Evolutionary conservation across 2,113 vertebrate species (phyloP), one percentile per base, ranked within the genome.

Genomic region (Chiloscyllium plagiosum): DNA sequence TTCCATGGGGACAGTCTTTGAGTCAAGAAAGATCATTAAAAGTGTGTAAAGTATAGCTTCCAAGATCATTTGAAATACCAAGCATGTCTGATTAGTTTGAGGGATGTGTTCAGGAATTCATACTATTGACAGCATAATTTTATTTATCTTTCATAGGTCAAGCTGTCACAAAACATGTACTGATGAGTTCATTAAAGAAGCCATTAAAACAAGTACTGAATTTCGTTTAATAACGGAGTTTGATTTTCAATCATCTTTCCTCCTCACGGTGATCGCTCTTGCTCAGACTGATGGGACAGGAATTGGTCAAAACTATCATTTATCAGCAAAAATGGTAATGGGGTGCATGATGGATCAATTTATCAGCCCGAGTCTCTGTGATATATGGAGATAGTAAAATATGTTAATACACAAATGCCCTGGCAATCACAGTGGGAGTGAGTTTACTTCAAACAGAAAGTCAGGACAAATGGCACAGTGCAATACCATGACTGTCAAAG

Each of bases 131-230:
- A 95, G 68, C 47, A 47, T 29, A 33, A 52, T 76, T 95, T 95
- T 72, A 95, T 72, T 95, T 95, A 95, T 70, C 5, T 76, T 47
- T 95, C 37, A 72, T 15, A 95, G 94, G 94, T 95, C 94, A 72
- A 95, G 66, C 24, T 29, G 94, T 8, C 66, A 33, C 89, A 66
- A 93, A 93, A 93, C 61, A 68, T 66, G 61, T 68, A 93, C 61
- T 93, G 89, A 93, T 93, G 89, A 93, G 89, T 93, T 68, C 89
- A 93, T 93, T 93, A 93, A 93, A 93, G 89, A 93, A 93, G 33
- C 61, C 89, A 93, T 93, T 93, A 93, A 93, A 66, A 93, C 56
- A 93, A 93, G 89, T 93, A 68, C 94, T 76, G 68, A 72, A 95
- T 95, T 72, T 95, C 24, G n/a, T 70, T 95, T 95, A 95, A 95